Base-by-base conservation (phyloP, 2,113 vertebrate species). In the Centrocercus urophasianus region DNA sequence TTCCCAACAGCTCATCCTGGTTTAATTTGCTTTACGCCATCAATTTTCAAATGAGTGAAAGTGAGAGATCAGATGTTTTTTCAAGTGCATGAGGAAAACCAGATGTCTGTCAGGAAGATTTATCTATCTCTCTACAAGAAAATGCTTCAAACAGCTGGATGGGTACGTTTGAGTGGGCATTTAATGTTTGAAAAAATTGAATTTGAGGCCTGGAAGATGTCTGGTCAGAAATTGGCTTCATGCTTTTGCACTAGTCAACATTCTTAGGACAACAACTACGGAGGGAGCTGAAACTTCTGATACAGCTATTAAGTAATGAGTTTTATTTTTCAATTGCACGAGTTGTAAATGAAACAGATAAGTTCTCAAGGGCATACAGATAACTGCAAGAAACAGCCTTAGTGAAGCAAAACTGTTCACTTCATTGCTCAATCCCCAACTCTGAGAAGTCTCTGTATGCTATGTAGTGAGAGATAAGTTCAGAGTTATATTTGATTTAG, bases 361-460 rank as follows among this genome's bases (percentile, higher is more conserved):
- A 52, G 8, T 91, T 92, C 59, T 47, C 59, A 70, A 79, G 86
- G 59, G 28, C 11, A 0, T 19, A 25, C 11, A 67, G 76, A 32
- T 90, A 83, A 69, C 34, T 56, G 40, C 25, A 71, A 48, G 61
- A 67, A 88, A 82, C 12, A 24, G 28, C 17, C 57, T 93, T 84
- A 84, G 65, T 86, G 90, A 87, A 90, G 73, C 65, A 85, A 70
- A 88, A 66, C 30, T 36, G 12, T 60, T 52, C 32, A 15, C 24
- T 74, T 40, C 11, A 17, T 59, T 45, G n/a, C 24, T 92, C 5
- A 3, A 66, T 84, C 48, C 0, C 1, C 38, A 36, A 25, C 12
- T 56, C 45, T 64, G 13, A 16, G 21, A 70, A 24, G 16, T 65
- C 22, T 2, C 1, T 64, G 57, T 16, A 67, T 0, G 0, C 66